A percentile compares a stretch with the other conserved stretches of the same genome.
These are phyloP conservation scores for Heliothis peltigera DNA, from an alignment of 2,888 invertebrate species.

Conservation along the genomic window DNA sequence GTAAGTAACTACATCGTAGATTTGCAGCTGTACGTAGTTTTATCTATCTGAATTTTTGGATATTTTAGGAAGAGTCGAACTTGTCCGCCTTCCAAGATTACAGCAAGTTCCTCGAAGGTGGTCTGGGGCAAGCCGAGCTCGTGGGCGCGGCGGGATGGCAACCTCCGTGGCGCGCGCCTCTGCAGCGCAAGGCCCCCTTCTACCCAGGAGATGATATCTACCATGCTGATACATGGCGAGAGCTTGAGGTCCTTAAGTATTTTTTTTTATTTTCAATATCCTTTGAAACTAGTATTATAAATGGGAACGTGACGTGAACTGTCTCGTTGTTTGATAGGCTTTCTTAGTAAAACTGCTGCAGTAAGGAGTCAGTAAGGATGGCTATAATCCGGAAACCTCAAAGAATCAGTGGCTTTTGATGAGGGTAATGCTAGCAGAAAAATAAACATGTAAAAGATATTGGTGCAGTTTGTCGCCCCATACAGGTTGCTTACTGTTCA, in stretches of 20 bases:
- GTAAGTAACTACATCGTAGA: too few species aligned
- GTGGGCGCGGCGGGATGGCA: conserved; percentile 89
- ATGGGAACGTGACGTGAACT: background rate
- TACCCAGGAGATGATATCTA: conserved; percentile 88
- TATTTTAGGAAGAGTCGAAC: conserved; percentile 83
- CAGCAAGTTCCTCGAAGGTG: conserved; percentile 88
- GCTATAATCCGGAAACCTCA: too few species aligned
- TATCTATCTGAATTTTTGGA: background rate
- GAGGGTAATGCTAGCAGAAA: too few species aligned
- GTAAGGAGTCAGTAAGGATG: too few species aligned
- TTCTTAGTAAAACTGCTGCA: too few species aligned
- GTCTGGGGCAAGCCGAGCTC: conserved; percentile 89
- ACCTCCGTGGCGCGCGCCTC: conserved; percentile 89
- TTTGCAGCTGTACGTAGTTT: too few species aligned
- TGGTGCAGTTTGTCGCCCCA: too few species aligned
- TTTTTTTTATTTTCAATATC: background rate
- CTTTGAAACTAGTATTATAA: background rate
- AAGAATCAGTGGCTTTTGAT: too few species aligned
- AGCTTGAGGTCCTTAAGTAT: conserved; percentile 78
- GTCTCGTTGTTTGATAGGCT: background rate
- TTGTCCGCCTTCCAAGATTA: conserved; percentile 89
- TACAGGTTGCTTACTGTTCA: too few species aligned
- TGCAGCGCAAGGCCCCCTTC: conserved; percentile 90
- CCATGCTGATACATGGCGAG: conserved; percentile 87
- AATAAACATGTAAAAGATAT: too few species aligned